These are phyloP conservation scores for Turdus rufiventris DNA, from an alignment of 2,113 vertebrate genomes.

Conservation along the genomic window DNA sequence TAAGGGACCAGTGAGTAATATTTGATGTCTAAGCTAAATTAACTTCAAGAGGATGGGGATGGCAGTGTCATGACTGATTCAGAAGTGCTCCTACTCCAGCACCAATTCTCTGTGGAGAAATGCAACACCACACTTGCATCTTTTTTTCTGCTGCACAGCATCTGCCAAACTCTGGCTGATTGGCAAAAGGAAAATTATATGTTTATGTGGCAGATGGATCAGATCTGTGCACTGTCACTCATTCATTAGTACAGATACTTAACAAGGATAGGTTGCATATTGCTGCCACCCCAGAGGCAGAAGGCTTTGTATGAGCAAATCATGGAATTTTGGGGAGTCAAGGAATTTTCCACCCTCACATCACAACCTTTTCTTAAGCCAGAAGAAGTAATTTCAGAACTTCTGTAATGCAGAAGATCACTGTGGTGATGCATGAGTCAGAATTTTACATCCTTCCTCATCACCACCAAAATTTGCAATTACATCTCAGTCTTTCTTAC, in stretches of 20 bases:
- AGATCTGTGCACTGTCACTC: not conserved
- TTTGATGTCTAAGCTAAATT: not conserved
- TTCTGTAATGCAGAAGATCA: not conserved
- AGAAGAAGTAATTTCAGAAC: not conserved
- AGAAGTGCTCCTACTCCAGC: not conserved
- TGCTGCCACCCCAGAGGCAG: not conserved
- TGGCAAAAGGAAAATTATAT: slow-evolving; percentile 26
- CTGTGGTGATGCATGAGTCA: not conserved
- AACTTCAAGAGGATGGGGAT: not conserved
- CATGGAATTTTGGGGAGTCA: not conserved
- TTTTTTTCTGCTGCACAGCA: not conserved
- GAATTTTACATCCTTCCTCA: not conserved
- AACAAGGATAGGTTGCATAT: not conserved
- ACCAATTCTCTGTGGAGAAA: not conserved
- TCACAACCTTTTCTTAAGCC: not conserved
- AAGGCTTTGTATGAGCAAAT: not conserved
- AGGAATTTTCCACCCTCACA: not conserved
- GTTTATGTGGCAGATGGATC: not conserved
- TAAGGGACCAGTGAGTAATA: not conserved
- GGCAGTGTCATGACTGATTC: not conserved
- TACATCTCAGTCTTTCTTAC: not conserved
- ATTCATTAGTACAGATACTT: not conserved
- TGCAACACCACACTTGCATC: not conserved
- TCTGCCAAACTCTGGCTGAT: not conserved
- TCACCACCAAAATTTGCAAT: not conserved